A percentile compares a stretch with the other conserved stretches of the same genome.
phyloP scores from a whole-genome alignment of 2,797 vertebrate species.

The Periophthalmus magnuspinnatus region DNA sequence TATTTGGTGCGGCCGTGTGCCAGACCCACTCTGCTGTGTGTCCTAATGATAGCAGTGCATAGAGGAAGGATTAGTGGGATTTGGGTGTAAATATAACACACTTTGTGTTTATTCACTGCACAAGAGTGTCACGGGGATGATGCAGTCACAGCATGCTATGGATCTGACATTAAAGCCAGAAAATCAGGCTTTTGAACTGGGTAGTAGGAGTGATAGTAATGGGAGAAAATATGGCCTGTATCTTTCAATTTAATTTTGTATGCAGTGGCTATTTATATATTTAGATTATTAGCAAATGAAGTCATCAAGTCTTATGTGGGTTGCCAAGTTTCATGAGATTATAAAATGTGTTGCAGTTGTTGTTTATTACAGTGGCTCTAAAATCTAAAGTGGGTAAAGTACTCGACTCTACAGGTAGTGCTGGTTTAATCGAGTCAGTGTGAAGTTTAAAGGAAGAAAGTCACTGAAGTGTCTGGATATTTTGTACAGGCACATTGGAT shows the following conservation, averaged over 20 bases:
- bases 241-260: background rate
- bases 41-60: slow-evolving; percentile 52
- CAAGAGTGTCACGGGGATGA: slow-evolving; percentile 34
- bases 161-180: slow-evolving; percentile 13
- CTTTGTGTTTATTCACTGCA: slow-evolving; percentile 57
- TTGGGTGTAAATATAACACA: slow-evolving; percentile 65
- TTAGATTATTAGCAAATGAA: background rate
- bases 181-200: slow-evolving; percentile 5
- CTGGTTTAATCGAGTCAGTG: background rate
- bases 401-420: background rate
- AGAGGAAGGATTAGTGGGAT: slow-evolving; percentile 61
- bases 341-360: background rate
- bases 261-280: background rate
- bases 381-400: background rate
- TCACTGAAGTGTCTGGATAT: too few relatives aligned
- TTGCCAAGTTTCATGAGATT: background rate
- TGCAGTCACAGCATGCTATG: slow-evolving; percentile 16
- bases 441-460: background rate
- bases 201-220: background rate
- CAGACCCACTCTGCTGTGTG: slow-evolving; percentile 44
- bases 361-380: background rate
- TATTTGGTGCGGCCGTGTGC: slow-evolving; percentile 47
- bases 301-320: slow-evolving; percentile 4
- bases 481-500: too few relatives aligned
- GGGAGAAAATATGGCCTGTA: background rate